phyloP scores from a whole-genome alignment of 2,888 invertebrate genomes.

The Pammene aurita region DNA sequence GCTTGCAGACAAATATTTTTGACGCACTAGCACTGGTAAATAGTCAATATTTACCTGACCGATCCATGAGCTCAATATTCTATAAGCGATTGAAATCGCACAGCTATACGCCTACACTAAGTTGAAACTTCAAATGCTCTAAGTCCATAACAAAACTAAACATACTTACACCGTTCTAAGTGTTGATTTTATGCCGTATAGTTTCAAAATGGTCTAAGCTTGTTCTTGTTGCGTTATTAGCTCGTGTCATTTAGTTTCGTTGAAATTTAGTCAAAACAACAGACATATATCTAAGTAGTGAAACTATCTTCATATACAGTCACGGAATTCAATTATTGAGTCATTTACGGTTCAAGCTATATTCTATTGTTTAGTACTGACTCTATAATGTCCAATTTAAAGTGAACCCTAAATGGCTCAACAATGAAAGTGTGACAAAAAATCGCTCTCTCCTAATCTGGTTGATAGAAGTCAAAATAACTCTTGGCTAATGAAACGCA shows the following conservation, averaged over 20 bases:
- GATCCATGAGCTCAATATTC: background rate
- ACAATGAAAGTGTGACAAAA: no score
- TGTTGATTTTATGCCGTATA: background rate
- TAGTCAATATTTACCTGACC: no score
- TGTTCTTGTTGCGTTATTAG: background rate
- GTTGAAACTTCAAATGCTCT: background rate
- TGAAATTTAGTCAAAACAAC: background rate
- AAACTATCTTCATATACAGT: background rate
- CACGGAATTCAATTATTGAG: no score
- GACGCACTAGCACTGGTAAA: no score
- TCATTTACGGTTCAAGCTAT: no score
- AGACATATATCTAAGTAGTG: background rate
- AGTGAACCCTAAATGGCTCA: no score
- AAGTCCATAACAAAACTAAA: background rate
- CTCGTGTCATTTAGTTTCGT: background rate
- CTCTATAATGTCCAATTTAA: no score
- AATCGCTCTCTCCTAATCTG: no score
- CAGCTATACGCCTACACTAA: slow-evolving; percentile 1
- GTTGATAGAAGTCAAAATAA: no score
- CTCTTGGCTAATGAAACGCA: no score
- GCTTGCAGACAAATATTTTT: no score
- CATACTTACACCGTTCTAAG: background rate
- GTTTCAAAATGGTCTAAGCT: background rate
- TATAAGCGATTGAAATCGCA: background rate
- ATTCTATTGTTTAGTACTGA: no score